A percentile compares a stretch with the other conserved stretches of the same genome.
Conservation (phyloP, 2,888 invertebrate genomes). For the Strigamia crassipes region DNA sequence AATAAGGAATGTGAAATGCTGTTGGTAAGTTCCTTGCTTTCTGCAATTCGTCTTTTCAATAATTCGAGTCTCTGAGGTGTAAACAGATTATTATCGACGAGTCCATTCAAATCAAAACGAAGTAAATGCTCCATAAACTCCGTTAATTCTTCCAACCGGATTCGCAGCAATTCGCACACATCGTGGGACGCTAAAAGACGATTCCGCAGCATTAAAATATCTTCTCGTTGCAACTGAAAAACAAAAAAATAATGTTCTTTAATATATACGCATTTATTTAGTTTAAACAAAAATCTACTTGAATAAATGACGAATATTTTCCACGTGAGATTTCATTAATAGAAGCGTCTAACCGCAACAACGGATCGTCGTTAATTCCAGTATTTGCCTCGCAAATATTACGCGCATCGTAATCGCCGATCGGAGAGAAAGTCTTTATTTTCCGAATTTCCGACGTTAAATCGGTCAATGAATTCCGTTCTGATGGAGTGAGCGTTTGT, state of each 20-base stretch:
- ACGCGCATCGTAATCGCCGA: neutral
- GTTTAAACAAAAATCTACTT: neutral
- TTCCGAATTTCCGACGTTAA: too few species aligned
- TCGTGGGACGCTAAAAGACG: constrained; percentile 54
- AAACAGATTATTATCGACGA: constrained; percentile 52
- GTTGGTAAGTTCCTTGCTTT: constrained; percentile 53
- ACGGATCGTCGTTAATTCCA: neutral
- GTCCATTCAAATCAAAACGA: constrained; percentile 60
- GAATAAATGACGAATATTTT: neutral
- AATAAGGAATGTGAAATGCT: constrained; percentile 52
- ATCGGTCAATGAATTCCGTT: neutral
- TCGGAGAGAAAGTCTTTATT: neutral
- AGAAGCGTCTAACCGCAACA: neutral
- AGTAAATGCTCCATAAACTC: constrained; percentile 69
- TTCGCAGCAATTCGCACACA: constrained; percentile 64
- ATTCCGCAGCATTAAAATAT: constrained; percentile 51
- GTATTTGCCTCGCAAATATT: too few species aligned
- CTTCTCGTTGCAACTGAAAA: constrained; percentile 48
- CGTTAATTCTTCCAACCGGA: constrained; percentile 69
- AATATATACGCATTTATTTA: too few species aligned
- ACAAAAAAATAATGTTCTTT: too few species aligned
- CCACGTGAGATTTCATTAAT: neutral
- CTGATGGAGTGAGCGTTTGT: neutral
- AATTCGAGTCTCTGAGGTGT: constrained; percentile 51
- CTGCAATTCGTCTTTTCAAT: constrained; percentile 51